These are phyloP conservation scores for Adoxophyes honmai DNA, from an alignment of 1,140 invertebrate genomes.

Conservation along the genomic window DNA sequence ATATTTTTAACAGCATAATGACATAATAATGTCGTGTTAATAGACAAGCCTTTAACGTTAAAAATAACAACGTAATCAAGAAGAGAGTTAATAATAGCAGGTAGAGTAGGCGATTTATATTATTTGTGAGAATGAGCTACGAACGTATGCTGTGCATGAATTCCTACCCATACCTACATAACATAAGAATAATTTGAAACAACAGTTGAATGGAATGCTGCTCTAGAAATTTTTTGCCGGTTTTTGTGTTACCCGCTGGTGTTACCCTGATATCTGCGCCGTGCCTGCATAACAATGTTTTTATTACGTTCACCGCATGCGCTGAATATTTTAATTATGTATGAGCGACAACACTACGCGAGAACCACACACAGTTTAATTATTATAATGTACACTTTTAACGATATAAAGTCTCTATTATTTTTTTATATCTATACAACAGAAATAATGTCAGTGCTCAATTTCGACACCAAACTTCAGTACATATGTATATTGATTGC, in stretches of 20 bases:
- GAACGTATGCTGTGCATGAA: too few relatives aligned
- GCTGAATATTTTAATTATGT: conserved; percentile 8
- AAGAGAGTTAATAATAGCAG: too few relatives aligned
- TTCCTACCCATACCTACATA: too few relatives aligned
- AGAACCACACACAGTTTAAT: too few relatives aligned
- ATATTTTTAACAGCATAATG: not conserved
- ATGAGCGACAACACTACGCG: not conserved
- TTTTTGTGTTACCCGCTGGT: not conserved
- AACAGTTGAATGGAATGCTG: not conserved
- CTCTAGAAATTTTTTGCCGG: conserved; percentile 5
- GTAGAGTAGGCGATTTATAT: too few relatives aligned
- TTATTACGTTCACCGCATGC: conserved; percentile 1
- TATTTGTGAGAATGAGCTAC: too few relatives aligned
- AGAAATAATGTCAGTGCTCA: too few relatives aligned
- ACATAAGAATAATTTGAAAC: not conserved
- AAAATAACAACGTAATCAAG: too few relatives aligned
- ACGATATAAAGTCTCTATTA: not conserved
- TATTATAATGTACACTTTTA: not conserved
- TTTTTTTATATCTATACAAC: too few relatives aligned
- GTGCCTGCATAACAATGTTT: conserved; percentile 5
- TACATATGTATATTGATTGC: too few relatives aligned
- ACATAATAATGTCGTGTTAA: not conserved
- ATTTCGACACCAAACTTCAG: too few relatives aligned
- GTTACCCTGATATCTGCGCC: conserved; percentile 1
- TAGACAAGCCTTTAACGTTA: too few relatives aligned